phyloP scores from a whole-genome alignment of 35 echinoderm and acorn worm genomes.

The Apostichopus californicus region DNA sequence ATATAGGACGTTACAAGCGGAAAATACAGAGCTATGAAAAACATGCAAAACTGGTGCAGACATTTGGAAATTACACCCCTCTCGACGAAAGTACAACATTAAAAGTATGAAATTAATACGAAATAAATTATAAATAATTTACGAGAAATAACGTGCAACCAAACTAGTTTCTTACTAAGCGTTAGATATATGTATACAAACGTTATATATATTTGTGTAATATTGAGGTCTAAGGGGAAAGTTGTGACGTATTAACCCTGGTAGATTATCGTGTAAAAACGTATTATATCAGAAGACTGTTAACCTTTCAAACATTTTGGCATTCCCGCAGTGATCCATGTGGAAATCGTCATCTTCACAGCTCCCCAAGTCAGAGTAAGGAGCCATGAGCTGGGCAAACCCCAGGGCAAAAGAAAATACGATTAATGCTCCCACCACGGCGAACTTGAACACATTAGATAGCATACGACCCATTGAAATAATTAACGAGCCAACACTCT shows the following conservation, averaged over 20 bases:
- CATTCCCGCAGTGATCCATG: conserved; percentile 25
- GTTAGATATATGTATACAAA: too few species aligned
- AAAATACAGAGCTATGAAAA: too few species aligned
- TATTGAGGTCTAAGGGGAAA: too few species aligned
- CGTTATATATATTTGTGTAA: too few species aligned
- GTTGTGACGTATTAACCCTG: too few species aligned
- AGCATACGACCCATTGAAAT: conserved; percentile 38
- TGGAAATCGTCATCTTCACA: background rate
- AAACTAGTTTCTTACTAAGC: too few species aligned
- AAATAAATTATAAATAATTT: background rate
- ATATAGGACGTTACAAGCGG: too few species aligned
- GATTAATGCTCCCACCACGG: background rate
- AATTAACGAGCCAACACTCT: conserved; percentile 28
- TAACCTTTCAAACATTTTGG: background rate
- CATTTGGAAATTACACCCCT: too few species aligned
- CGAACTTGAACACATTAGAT: background rate
- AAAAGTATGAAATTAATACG: background rate
- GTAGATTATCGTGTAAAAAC: too few species aligned
- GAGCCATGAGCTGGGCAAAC: conserved; percentile 25
- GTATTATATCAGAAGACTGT: too few species aligned
- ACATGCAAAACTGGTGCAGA: too few species aligned
- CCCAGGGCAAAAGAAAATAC: conserved; percentile 34
- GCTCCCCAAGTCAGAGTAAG: background rate
- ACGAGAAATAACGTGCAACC: background rate
- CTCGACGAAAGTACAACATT: too few species aligned